Evolutionary conservation across 2,113 vertebrate species (phyloP), one percentile per base, ranked within the genome.

Genomic region (Lophura nycthemera): DNA sequence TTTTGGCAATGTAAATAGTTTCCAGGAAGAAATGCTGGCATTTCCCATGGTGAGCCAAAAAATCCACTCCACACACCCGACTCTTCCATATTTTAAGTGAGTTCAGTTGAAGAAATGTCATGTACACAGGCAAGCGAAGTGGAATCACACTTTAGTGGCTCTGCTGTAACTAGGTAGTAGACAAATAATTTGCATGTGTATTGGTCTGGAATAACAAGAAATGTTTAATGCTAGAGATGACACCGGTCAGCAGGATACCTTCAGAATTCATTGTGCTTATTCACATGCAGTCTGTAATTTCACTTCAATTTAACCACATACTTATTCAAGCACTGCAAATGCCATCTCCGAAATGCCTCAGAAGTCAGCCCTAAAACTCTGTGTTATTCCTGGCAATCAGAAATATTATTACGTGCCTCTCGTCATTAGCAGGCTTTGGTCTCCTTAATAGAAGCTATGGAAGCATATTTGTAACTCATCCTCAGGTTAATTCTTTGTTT

Each of bases 1-100:
- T 82, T 90, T 93, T 93, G 94, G 89, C 89, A 91, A 61, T 65
- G 74, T 61, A 82, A 92, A 84, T 16, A 82, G 66, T 64, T 95
- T 96, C 77, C 83, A 89, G 94, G 77, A 90, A 77, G 82, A 74
- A 80, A 82, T 4, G 2, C 83, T 93, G 83, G 92, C 74, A 66
- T 90, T 94, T 92, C 83, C 89, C 83, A 84, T 93, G 84, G 70
- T 10, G 54, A 93, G 71, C 47, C 64, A 88, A 71, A 65, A 54
- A 57, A 40, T 54, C 76, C 80, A 5, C 64, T 70, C 42, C 48
- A 56, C 5, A 27, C 15, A 25, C 21, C 56, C 83, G 88, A 17
- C 7, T 82, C 69, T 60, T 61, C 88, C 66, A 25, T 27, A 65
- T 40, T 76, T 42, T 25, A 92, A 92, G 69, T 85, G 8, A 77